Percentiles rank a stretch among this genome's conserved stretches.
Evolutionary conservation across 2,888 invertebrate species (phyloP).

Genomic region (Beris morrisii): DNA sequence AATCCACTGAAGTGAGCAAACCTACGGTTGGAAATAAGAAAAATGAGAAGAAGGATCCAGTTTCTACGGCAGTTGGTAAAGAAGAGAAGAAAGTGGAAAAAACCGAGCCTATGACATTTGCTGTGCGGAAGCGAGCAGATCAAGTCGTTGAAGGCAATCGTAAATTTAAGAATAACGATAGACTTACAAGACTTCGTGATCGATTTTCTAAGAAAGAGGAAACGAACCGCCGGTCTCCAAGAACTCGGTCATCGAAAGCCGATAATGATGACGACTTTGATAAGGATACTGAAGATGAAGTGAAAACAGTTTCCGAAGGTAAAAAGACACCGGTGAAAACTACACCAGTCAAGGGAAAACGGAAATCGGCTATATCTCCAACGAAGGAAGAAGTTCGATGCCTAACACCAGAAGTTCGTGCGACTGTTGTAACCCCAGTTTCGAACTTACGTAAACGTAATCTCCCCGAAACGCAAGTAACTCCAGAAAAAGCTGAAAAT

Average conservation of each 20-base stretch:
- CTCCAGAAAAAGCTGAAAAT: conserved; percentile 15
- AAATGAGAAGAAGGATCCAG: neutral
- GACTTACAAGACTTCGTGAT: conserved; percentile 60
- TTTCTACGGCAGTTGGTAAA: conserved; percentile 29
- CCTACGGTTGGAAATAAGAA: neutral
- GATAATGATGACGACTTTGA: conserved; percentile 41
- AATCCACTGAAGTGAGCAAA: neutral
- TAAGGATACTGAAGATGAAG: conserved; percentile 23
- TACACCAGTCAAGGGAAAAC: conserved; percentile 47
- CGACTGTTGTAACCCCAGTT: neutral
- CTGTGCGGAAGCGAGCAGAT: conserved; percentile 63
- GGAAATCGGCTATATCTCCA: conserved; percentile 35
- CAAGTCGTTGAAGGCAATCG: conserved; percentile 51
- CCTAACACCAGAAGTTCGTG: neutral
- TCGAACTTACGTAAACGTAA: conserved; percentile 14
- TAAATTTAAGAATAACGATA: conserved; percentile 58
- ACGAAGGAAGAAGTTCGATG: conserved; percentile 45
- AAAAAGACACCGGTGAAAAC: conserved; percentile 42
- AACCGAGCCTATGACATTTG: conserved; percentile 55
- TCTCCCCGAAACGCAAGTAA: conserved; percentile 20
- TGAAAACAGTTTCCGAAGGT: conserved; percentile 39
- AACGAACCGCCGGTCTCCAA: conserved; percentile 51
- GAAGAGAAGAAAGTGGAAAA: conserved; percentile 35
- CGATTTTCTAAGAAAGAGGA: conserved; percentile 53
- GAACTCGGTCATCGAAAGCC: conserved; percentile 42